Evolutionary conservation across 2,797 vertebrate species (phyloP), one percentile per base, ranked within the genome.

Genomic region (Neosalanx taihuensis): DNA sequence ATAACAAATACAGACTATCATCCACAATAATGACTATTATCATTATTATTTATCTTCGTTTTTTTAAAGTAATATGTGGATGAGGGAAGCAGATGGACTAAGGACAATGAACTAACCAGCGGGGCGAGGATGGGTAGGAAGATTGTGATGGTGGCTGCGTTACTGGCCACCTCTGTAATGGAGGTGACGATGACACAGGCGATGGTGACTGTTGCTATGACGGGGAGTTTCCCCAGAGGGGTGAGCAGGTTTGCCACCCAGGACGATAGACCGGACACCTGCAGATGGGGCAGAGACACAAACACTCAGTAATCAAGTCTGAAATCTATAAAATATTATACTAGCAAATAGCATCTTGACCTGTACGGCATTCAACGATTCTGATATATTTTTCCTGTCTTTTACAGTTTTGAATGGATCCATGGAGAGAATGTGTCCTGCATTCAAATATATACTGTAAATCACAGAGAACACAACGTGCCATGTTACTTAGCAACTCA

Each of bases 141-240:
- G 73, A 97, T 94, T 0, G 95, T 97, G 72, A 95, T 94, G 41
- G 96, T 98, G 72, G 96, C 93, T 13, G 96, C 92, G 69, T 98
- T 98, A 88, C 96, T 97, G 80, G 95, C 94, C 76, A 97, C 92
- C 79, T 98, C 95, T 15, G 96, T 98, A 81, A 97, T 88, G 20
- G 90, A 92, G 63, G 96, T 98, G 72, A 96, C 94, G 5, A 97
- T 93, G 85, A 97, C 73, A 83, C 92, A 96, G 60, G 94, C 91
- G 58, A 97, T 87, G 6, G 94, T 78, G 74, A 96, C 87, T 10
- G 94, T 72, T 58, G 92, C 75, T 90, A 94, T 89, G 53, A 90
- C 63, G 3, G 95, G 96, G 51, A 97, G 89, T 9, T 91, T 92
- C 15, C 94, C 94, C 75, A 98, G 79, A 69, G 95, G 95, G 33